These are phyloP conservation scores for Sebastiscus tertius DNA, from an alignment of 2,797 vertebrate species.

Conservation along the genomic window DNA sequence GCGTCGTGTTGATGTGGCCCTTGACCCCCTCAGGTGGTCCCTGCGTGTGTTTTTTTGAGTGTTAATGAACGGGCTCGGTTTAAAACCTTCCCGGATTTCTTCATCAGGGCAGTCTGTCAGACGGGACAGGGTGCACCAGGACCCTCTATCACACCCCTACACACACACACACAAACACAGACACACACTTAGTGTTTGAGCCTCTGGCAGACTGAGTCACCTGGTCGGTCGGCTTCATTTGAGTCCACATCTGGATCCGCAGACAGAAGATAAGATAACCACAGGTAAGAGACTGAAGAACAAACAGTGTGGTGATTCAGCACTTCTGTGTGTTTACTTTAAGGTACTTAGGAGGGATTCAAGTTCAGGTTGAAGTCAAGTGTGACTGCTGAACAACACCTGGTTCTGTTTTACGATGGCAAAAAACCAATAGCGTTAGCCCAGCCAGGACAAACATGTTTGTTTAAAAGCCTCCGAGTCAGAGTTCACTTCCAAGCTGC, in stretches of 20 bases:
- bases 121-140: constrained; percentile 39
- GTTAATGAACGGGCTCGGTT: constrained; percentile 60
- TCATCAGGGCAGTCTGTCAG: constrained; percentile 60
- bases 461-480: constrained; percentile 16
- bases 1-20: constrained; percentile 16
- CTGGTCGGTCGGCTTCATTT: not conserved
- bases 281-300: constrained; percentile 61
- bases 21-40: constrained; percentile 58
- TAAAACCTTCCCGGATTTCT: constrained; percentile 62
- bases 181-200: constrained; percentile 4
- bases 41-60: constrained; percentile 14
- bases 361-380: constrained; percentile 50
- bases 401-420: constrained; percentile 33
- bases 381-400: constrained; percentile 27
- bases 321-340: not conserved
- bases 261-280: constrained; percentile 10
- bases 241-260: constrained; percentile 45
- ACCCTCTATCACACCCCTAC: constrained; percentile 2
- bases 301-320: not conserved
- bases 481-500: constrained; percentile 15
- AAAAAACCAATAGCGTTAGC: not conserved
- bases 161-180: constrained; percentile 1
- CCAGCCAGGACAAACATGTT: constrained; percentile 2
- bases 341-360: constrained; percentile 28
- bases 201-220: constrained; percentile 31